Percentiles rank a stretch among this genome's conserved stretches.
Evolutionary conservation across 2,888 invertebrate species (phyloP).

Genomic region (Drosophila sordidapex): DNA sequence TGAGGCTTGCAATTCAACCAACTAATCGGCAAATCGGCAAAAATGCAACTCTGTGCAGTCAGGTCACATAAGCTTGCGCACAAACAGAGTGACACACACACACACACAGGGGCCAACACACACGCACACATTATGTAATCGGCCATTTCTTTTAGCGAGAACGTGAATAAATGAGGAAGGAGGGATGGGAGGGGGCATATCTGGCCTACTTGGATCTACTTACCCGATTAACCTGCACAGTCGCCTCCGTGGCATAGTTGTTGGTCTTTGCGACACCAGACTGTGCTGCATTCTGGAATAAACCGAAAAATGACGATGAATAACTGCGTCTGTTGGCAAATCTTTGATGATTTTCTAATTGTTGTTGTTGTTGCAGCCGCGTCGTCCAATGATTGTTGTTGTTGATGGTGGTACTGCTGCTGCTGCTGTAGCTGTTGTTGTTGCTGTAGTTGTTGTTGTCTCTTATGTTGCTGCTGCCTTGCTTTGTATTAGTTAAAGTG

Average conservation of each 20-base stretch:
- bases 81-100: not conserved
- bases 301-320: slow-evolving; percentile 83
- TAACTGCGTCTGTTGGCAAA: slow-evolving; percentile 63
- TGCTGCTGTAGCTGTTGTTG: slow-evolving; percentile 7
- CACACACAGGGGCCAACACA: slow-evolving; percentile 11
- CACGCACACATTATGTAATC: slow-evolving; percentile 68
- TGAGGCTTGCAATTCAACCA: slow-evolving; percentile 24
- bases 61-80: slow-evolving; percentile 28
- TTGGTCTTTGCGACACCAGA: slow-evolving; percentile 81
- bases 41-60: slow-evolving; percentile 67
- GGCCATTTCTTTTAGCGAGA: slow-evolving; percentile 25
- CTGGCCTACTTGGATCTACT: slow-evolving; percentile 49
- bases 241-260: slow-evolving; percentile 85
- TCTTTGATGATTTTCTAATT: slow-evolving; percentile 44
- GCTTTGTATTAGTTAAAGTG: slow-evolving; percentile 46
- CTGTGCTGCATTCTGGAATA: slow-evolving; percentile 83
- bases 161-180: not conserved
- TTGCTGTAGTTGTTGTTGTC: slow-evolving; percentile 2
- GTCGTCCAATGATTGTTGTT: slow-evolving; percentile 37
- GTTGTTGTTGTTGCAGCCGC: slow-evolving; percentile 36
- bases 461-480: slow-evolving; percentile 2
- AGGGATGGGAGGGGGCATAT: not conserved
- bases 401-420: slow-evolving; percentile 27
- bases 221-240: slow-evolving; percentile 84
- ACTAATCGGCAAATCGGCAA: slow-evolving; percentile 2